phyloP scores from a whole-genome alignment of 2,113 vertebrate genomes.

The Natator depressus region DNA sequence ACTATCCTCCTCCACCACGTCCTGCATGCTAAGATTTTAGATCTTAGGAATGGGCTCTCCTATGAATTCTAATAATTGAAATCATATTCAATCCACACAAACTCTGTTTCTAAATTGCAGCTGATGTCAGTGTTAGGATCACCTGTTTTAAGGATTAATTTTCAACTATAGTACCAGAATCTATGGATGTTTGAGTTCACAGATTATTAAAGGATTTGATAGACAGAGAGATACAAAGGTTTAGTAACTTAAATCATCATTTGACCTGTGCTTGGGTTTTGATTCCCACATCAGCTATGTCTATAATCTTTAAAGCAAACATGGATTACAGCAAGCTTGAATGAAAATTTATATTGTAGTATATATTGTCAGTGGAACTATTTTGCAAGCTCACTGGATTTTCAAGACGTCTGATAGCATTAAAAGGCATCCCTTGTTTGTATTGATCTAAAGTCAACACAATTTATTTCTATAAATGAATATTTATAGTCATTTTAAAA shows the following conservation, averaged over 20 bases:
- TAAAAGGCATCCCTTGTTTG: conserved; percentile 41
- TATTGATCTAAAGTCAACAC: conserved; percentile 34
- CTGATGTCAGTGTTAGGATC: conserved; percentile 10
- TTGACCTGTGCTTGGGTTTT: conserved; percentile 55
- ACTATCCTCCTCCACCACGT: background rate
- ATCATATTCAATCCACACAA: conserved; percentile 17
- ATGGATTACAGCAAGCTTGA: conserved; percentile 51
- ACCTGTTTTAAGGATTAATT: conserved; percentile 58
- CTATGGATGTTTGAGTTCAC: conserved; percentile 45
- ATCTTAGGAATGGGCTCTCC: background rate
- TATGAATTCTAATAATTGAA: conserved; percentile 53
- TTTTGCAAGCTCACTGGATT: conserved; percentile 43
- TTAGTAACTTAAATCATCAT: conserved; percentile 61
- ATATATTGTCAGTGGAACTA: conserved; percentile 35
- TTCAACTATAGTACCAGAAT: conserved; percentile 31
- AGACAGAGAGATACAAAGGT: conserved; percentile 40
- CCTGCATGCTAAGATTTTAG: background rate
- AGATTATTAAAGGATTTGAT: conserved; percentile 53
- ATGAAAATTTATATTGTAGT: conserved; percentile 54
- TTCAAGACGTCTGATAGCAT: conserved; percentile 18
- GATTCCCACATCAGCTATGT: conserved; percentile 51
- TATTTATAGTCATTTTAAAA: conserved; percentile 18
- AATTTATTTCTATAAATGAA: conserved; percentile 31
- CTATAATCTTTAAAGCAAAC: conserved; percentile 71
- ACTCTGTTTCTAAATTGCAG: conserved; percentile 17